Conservation (phyloP, 2,888 invertebrate genomes). For the Hydrotaea cyrtoneurina region DNA sequence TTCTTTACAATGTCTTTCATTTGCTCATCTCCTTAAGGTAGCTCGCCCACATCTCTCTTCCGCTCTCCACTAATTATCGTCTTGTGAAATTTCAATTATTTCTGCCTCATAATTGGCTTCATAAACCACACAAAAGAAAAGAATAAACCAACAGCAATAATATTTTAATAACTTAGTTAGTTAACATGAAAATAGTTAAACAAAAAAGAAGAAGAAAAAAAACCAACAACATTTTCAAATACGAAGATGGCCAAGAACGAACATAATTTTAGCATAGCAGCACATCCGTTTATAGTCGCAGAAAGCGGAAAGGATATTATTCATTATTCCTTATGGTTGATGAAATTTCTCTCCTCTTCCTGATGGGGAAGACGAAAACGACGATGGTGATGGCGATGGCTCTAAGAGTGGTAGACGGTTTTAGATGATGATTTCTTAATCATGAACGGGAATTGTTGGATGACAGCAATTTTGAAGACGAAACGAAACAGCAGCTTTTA, state of each 20-base stretch:
- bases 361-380: not conserved
- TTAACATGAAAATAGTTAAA: not conserved
- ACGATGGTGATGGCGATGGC: not conserved
- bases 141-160: not conserved
- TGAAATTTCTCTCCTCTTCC: not conserved
- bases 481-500: not conserved
- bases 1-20: too few relatives aligned
- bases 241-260: too few relatives aligned
- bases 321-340: not conserved
- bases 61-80: too few relatives aligned
- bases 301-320: not conserved
- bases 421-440: too few relatives aligned
- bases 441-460: too few relatives aligned
- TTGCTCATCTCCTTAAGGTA: too few relatives aligned
- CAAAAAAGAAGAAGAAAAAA: too few relatives aligned
- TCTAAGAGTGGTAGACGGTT: too few relatives aligned
- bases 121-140: too few relatives aligned
- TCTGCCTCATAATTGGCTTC: too few relatives aligned
- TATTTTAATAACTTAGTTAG: slow-evolving; percentile 1
- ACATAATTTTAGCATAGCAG: not conserved
- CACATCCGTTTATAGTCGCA: not conserved
- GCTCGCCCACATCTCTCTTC: too few relatives aligned
- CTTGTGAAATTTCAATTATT: too few relatives aligned
- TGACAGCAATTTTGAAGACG: not conserved
- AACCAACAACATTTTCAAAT: not conserved